These are phyloP conservation scores for Acrocera orbiculus DNA, from an alignment of 2,888 invertebrate species.

Conservation along the genomic window DNA sequence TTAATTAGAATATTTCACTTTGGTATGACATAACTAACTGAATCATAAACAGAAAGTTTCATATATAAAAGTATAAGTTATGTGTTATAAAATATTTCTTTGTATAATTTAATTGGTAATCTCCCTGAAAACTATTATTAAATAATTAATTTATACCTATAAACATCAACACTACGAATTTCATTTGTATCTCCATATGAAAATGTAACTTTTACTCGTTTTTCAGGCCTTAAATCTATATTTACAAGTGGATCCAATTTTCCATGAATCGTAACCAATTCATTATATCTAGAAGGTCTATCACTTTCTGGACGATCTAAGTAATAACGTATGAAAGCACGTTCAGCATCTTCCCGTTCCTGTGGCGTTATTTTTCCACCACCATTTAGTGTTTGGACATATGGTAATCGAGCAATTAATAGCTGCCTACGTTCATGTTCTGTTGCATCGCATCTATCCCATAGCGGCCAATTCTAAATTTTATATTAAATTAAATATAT, in stretches of 20 bases:
- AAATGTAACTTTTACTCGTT: slow-evolving; percentile 69
- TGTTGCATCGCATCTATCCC: slow-evolving; percentile 65
- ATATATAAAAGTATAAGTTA: too few species aligned
- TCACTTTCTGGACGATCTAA: slow-evolving; percentile 75
- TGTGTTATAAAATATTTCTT: too few species aligned
- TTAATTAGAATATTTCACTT: too few species aligned
- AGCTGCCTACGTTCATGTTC: slow-evolving; percentile 78
- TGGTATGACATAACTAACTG: too few species aligned
- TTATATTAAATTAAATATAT: slow-evolving; percentile 5
- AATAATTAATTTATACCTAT: slow-evolving; percentile 35
- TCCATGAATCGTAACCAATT: slow-evolving; percentile 70
- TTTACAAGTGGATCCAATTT: slow-evolving; percentile 79
- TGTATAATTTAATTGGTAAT: too few species aligned
- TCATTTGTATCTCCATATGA: slow-evolving; percentile 61
- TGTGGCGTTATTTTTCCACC: slow-evolving; percentile 67
- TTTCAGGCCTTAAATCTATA: slow-evolving; percentile 71
- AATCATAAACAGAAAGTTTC: too few species aligned
- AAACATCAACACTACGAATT: slow-evolving; percentile 56
- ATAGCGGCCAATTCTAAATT: slow-evolving; percentile 43
- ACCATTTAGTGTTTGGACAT: slow-evolving; percentile 72
- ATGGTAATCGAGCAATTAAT: slow-evolving; percentile 72
- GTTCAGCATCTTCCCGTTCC: slow-evolving; percentile 81
- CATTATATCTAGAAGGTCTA: slow-evolving; percentile 56
- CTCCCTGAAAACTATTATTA: too few species aligned
- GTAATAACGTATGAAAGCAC: slow-evolving; percentile 82